phyloP scores from a whole-genome alignment of 2,888 invertebrate species.

The Hirtodrosophila cameraria region DNA sequence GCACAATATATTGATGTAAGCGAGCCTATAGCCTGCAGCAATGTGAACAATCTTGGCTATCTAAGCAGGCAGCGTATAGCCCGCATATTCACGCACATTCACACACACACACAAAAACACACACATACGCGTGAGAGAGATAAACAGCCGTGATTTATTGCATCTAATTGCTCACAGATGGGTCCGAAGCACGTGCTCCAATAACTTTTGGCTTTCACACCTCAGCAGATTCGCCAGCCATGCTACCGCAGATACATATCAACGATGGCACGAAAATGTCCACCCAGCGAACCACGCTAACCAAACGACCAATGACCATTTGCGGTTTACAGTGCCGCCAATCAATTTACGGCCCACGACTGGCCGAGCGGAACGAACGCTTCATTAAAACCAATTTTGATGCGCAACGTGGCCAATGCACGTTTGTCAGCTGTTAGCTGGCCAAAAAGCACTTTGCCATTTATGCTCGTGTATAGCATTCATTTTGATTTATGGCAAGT shows the following conservation, averaged over 20 bases:
- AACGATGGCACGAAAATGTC: too few species aligned
- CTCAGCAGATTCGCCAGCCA: slow-evolving; percentile 53
- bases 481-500: slow-evolving; percentile 22
- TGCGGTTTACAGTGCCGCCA: slow-evolving; percentile 55
- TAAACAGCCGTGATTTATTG: slow-evolving; percentile 66
- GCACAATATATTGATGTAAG: slow-evolving; percentile 56
- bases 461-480: background rate
- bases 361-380: slow-evolving; percentile 52
- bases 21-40: slow-evolving; percentile 34
- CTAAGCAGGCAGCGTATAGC: slow-evolving; percentile 36
- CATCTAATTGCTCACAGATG: slow-evolving; percentile 73
- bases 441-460: slow-evolving; percentile 6
- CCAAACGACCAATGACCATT: slow-evolving; percentile 35
- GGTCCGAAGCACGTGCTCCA: slow-evolving; percentile 68
- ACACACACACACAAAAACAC: background rate
- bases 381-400: slow-evolving; percentile 72
- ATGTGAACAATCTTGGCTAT: slow-evolving; percentile 32
- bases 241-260: background rate
- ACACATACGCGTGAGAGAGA: slow-evolving; percentile 35
- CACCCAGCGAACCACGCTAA: slow-evolving; percentile 16
- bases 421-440: slow-evolving; percentile 13
- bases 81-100: slow-evolving; percentile 12
- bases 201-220: slow-evolving; percentile 73
- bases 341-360: slow-evolving; percentile 47
- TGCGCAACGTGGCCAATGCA: slow-evolving; percentile 37